phyloP scores from a whole-genome alignment of 2,888 invertebrate species.

The Salpingus planirostris region DNA sequence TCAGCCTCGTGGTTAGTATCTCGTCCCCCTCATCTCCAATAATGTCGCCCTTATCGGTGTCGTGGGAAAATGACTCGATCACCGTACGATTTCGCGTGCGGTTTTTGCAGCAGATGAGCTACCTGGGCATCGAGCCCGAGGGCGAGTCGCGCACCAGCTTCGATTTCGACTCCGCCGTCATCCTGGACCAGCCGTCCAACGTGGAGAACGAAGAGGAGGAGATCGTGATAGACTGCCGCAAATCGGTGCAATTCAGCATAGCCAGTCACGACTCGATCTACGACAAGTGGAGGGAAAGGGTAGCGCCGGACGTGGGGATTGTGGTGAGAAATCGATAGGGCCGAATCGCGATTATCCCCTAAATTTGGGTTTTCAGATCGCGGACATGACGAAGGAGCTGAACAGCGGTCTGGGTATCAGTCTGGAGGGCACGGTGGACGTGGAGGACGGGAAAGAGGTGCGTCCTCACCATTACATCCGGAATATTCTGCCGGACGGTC shows the following conservation, averaged over 20 bases:
- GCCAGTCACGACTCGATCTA: slow-evolving; percentile 62
- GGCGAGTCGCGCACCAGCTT: slow-evolving; percentile 56
- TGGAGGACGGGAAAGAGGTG: slow-evolving; percentile 79
- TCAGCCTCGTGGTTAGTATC: slow-evolving; percentile 59
- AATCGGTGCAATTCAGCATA: slow-evolving; percentile 37
- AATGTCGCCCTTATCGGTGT: too few relatives aligned
- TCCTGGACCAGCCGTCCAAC: slow-evolving; percentile 38
- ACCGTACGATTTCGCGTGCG: too few relatives aligned
- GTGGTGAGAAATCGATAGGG: too few relatives aligned
- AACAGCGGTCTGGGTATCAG: slow-evolving; percentile 85
- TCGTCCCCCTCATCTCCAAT: too few relatives aligned
- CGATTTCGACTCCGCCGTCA: slow-evolving; percentile 40
- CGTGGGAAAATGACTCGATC: background rate
- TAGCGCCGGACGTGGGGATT: slow-evolving; percentile 64
- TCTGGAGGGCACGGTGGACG: slow-evolving; percentile 87
- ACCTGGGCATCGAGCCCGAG: slow-evolving; percentile 49
- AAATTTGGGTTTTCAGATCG: slow-evolving; percentile 54
- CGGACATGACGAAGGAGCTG: slow-evolving; percentile 72
- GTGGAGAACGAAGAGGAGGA: slow-evolving; percentile 47
- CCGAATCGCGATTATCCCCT: background rate
- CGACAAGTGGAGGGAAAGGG: slow-evolving; percentile 66
- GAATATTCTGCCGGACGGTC: slow-evolving; percentile 79
- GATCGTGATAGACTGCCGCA: slow-evolving; percentile 54
- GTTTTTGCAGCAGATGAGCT: slow-evolving; percentile 30
- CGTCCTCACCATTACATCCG: slow-evolving; percentile 89